phyloP scores from a whole-genome alignment of 2,797 vertebrate genomes.

The Amblyraja radiata region DNA sequence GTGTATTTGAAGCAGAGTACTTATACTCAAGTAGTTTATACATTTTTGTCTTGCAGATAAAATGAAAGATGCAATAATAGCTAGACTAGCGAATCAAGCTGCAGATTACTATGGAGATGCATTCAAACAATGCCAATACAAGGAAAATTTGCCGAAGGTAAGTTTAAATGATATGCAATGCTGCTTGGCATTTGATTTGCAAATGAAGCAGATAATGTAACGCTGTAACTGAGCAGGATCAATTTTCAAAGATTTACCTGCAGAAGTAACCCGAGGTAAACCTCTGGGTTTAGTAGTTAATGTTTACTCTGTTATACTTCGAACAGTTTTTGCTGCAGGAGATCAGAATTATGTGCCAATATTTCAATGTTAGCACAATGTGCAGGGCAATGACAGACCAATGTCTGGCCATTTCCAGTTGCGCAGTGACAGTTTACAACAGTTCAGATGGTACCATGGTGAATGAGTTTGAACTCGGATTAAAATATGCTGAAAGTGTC shows the following conservation, averaged over 20 bases:
- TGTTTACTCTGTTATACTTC: no score
- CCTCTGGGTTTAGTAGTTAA: no score
- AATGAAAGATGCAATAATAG: slow-evolving; percentile 97
- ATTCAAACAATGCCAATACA: slow-evolving; percentile 96
- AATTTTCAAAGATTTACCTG: neutral
- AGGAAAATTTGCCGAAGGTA: slow-evolving; percentile 96
- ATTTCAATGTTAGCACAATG: neutral
- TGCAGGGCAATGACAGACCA: neutral
- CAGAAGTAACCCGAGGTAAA: neutral
- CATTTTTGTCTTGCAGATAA: slow-evolving; percentile 64
- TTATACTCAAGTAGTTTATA: neutral
- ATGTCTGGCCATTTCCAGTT: neutral
- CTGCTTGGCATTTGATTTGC: neutral
- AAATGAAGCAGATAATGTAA: neutral
- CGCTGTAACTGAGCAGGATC: neutral
- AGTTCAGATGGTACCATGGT: neutral
- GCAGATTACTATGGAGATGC: slow-evolving; percentile 95
- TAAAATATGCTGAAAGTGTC: neutral
- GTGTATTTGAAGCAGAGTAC: neutral
- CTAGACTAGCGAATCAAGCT: slow-evolving; percentile 92
- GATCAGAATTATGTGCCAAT: neutral
- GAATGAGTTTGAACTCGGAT: neutral
- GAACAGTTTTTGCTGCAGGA: neutral
- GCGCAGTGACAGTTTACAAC: neutral
- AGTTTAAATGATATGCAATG: slow-evolving; percentile 45